Base-by-base conservation (phyloP, 1,140 invertebrate species). In the Zaprionus ghesquierei region DNA sequence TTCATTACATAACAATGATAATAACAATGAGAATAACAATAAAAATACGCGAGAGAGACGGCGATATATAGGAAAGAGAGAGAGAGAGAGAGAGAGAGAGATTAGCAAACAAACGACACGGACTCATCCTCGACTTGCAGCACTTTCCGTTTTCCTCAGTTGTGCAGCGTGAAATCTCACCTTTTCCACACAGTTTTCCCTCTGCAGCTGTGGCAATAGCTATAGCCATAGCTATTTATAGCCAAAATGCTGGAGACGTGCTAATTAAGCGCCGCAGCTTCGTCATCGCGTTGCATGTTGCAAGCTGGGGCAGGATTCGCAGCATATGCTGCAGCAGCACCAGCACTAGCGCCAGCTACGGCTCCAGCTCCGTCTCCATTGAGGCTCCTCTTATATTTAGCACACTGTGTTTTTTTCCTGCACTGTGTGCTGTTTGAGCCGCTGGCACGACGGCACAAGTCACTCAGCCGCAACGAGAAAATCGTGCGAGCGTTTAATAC, bases 381-480 rank as follows among this genome's bases (percentile, higher is more conserved):
- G 6, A 41, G 35, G 35, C 35, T 41, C n/a, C 35, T 49, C 58
- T 59, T 78, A 85, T 85, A 85, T 84, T 84, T 84, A 84, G 76
- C 80, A 80, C 73, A 84, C 77, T 82, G 80, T 77, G 56, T 82
- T 80, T 72, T 60, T 79, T 64, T 69, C 77, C 62, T 44, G 23
- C 25, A 29, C 50, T 29, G 31, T 15, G 33, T 62, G 29, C 25
- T 44, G 64, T 18, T 62, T 44, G 50, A 55, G 79, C 84, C 71
- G 41, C 65, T 74, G 79, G 84, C 79, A 87, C 84, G 84, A 86
- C 84, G 79, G 84, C 84, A 87, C 84, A 87, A 84, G 84, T 82
- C 84, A 87, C 75, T 87, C 84, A 87, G 82, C 79, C 84, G 84
- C 84, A 87, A 87, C 84, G 79, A 89, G 84, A 84, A 89, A 89